Percentiles rank a stretch among this genome's conserved stretches.
These are phyloP conservation scores for Chloroclysta siterata DNA, from an alignment of 2,888 invertebrate genomes.

Conservation along the genomic window DNA sequence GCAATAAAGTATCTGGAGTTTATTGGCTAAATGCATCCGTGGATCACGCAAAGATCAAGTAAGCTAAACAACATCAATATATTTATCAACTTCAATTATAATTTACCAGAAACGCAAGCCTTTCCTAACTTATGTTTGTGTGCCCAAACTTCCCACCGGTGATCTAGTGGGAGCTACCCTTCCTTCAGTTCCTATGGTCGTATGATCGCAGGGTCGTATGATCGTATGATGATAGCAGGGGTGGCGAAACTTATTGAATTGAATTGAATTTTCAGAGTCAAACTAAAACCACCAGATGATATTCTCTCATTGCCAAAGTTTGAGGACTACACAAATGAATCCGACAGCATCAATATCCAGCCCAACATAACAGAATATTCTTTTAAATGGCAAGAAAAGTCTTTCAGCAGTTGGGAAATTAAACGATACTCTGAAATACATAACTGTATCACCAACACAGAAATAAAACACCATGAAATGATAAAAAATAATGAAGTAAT, in stretches of 20 bases:
- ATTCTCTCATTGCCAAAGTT: slow-evolving; percentile 69
- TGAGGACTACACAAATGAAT: slow-evolving; percentile 61
- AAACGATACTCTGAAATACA: slow-evolving; percentile 84
- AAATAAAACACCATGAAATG: slow-evolving; percentile 67
- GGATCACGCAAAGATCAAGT: slow-evolving; percentile 81
- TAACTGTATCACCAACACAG: slow-evolving; percentile 86
- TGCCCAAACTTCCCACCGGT: too few relatives aligned
- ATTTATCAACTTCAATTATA: too few relatives aligned
- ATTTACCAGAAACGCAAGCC: too few relatives aligned
- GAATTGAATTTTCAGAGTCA: slow-evolving; percentile 72
- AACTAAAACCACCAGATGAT: slow-evolving; percentile 64
- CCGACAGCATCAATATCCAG: slow-evolving; percentile 51
- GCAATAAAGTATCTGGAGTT: slow-evolving; percentile 73
- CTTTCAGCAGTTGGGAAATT: slow-evolving; percentile 86
- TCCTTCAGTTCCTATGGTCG: too few relatives aligned
- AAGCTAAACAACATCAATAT: slow-evolving; percentile 41
- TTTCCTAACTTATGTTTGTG: too few relatives aligned
- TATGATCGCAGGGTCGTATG: too few relatives aligned
- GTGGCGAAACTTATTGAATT: too few relatives aligned
- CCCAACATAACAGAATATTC: slow-evolving; percentile 59
- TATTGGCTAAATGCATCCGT: slow-evolving; percentile 82
- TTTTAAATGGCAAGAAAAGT: slow-evolving; percentile 91
- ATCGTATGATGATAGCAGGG: too few relatives aligned
- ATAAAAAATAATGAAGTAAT: slow-evolving; percentile 60
- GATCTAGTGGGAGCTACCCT: too few relatives aligned